These are phyloP conservation scores for Dasyornis broadbenti DNA, from an alignment of 2,113 vertebrate species.

Conservation along the genomic window DNA sequence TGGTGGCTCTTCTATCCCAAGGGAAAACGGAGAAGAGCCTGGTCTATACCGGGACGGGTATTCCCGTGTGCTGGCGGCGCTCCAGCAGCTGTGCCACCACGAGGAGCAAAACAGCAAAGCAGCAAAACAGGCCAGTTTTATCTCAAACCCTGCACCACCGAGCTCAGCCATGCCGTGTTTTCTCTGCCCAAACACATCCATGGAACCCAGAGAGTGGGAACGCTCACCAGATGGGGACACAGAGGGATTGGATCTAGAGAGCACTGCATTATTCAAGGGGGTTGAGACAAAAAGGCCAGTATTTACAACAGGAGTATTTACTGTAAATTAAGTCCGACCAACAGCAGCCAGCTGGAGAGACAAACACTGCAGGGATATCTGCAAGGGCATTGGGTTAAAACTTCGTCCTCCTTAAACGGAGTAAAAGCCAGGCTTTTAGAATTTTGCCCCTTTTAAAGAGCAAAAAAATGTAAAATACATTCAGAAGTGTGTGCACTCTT, in stretches of 20 bases:
- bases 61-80: neutral
- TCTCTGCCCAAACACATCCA: neutral
- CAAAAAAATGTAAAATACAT: accelerated
- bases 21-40: neutral
- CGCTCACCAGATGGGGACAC: neutral
- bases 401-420: neutral
- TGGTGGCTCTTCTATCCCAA: neutral
- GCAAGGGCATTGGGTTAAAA: neutral
- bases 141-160: neutral
- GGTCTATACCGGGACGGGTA: neutral
- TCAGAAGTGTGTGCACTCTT: accelerated
- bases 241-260: neutral
- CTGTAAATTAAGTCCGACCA: slow-evolving; percentile 4
- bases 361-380: neutral
- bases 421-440: neutral
- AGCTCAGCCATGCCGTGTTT: neutral
- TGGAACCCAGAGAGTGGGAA: neutral
- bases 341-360: neutral
- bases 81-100: neutral
- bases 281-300: neutral
- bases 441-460: neutral
- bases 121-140: neutral
- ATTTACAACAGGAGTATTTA: neutral
- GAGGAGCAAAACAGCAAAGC: neutral
- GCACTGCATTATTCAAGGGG: neutral